Conservation (phyloP, 2,797 vertebrate species). For the Otus scops region DNA sequence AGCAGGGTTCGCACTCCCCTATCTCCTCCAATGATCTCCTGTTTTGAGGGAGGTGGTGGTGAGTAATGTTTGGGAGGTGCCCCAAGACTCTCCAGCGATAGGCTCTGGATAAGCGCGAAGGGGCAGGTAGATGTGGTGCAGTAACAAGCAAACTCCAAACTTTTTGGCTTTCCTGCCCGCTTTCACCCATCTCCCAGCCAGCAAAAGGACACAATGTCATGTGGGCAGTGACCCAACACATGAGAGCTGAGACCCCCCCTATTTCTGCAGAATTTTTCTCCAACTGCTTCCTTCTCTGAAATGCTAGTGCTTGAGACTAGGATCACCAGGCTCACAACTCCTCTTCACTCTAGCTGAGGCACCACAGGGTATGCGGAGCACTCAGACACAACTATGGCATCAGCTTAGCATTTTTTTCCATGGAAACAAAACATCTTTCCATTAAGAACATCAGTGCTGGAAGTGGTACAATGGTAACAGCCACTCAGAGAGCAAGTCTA, state of each 20-base stretch:
- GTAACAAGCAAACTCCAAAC: background rate
- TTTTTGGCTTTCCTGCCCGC: background rate
- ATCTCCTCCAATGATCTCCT: slow-evolving; percentile 12
- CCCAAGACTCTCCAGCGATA: background rate
- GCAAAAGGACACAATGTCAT: background rate
- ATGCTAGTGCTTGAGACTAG: background rate
- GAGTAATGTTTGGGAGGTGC: background rate
- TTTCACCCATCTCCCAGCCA: background rate
- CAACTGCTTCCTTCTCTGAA: background rate
- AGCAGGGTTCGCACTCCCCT: background rate
- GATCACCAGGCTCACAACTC: background rate
- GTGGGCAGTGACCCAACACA: background rate
- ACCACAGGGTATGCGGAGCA: background rate
- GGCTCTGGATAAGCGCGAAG: background rate
- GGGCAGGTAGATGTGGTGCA: background rate
- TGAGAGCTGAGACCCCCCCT: background rate
- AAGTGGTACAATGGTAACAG: background rate
- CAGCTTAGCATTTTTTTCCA: background rate
- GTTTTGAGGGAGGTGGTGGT: background rate
- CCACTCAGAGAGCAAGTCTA: background rate
- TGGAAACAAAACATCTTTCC: background rate
- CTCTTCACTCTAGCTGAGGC: background rate
- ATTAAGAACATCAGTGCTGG: background rate
- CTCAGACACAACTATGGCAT: background rate
- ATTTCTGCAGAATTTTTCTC: background rate